Percentiles rank a stretch among this genome's conserved stretches.
phyloP scores from a whole-genome alignment of 2,113 vertebrate genomes.

The Lichenostomus cassidix region DNA sequence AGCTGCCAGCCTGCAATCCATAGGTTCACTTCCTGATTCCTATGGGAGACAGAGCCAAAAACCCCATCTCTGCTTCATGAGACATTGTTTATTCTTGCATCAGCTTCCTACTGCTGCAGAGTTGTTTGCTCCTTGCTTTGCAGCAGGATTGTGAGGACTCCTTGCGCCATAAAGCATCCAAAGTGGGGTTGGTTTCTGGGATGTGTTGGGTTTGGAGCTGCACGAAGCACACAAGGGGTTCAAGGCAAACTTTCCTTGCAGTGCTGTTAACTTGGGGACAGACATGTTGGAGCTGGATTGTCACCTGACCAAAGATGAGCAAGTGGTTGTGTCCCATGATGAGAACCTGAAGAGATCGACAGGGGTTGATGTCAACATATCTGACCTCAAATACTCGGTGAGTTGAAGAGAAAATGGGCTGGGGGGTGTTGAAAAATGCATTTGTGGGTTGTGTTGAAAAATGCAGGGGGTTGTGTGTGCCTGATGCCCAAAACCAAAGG shows the following conservation, averaged over 20 bases:
- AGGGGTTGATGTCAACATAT: slow-evolving; percentile 83
- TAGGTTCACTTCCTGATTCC: not conserved
- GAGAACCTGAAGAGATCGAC: slow-evolving; percentile 87
- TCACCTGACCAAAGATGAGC: slow-evolving; percentile 92
- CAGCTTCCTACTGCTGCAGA: not conserved
- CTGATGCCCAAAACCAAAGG: not conserved
- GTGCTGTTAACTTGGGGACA: slow-evolving; percentile 90
- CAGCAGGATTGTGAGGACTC: not conserved
- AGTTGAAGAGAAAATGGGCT: slow-evolving; percentile 61
- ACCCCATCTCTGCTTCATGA: not conserved
- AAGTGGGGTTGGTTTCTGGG: not conserved
- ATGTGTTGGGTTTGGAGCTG: not conserved
- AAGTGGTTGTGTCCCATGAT: slow-evolving; percentile 96
- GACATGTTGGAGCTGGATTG: slow-evolving; percentile 98
- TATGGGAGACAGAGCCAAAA: fast-evolving
- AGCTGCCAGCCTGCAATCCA: not conserved
- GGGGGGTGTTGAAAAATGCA: not conserved
- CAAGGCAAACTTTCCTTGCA: slow-evolving; percentile 56
- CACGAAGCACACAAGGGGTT: not conserved
- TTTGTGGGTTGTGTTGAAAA: not conserved
- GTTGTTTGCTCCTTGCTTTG: not conserved
- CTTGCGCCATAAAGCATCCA: not conserved
- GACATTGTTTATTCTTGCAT: not conserved
- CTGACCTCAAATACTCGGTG: slow-evolving; percentile 86
- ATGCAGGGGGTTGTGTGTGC: not conserved